These are phyloP conservation scores for Lerista edwardsae DNA, from an alignment of 2,797 vertebrate genomes.

Conservation along the genomic window DNA sequence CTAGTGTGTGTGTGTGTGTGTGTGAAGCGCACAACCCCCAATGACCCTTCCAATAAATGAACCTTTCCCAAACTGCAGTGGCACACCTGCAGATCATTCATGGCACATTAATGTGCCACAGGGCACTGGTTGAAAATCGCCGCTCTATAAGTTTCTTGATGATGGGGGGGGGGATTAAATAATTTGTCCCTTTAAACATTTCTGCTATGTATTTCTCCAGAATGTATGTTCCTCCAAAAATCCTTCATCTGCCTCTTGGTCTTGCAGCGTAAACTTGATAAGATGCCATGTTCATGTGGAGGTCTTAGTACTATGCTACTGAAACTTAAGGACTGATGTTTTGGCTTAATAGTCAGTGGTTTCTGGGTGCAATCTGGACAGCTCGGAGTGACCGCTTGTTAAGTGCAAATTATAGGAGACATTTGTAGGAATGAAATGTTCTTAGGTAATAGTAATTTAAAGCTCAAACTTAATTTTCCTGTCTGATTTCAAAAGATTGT, in stretches of 20 bases:
- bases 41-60: too few relatives aligned
- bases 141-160: too few relatives aligned
- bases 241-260: neutral
- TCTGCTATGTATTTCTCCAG: too few relatives aligned
- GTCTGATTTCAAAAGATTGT: neutral
- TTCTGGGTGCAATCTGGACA: neutral
- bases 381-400: neutral
- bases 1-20: too few relatives aligned
- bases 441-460: neutral
- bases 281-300: neutral
- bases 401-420: neutral
- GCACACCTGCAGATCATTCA: too few relatives aligned
- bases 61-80: too few relatives aligned
- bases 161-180: too few relatives aligned
- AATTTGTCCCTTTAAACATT: too few relatives aligned
- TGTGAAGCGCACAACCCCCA: too few relatives aligned
- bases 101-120: too few relatives aligned
- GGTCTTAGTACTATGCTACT: neutral
- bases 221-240: neutral
- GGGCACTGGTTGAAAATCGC: too few relatives aligned
- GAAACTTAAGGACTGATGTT: neutral
- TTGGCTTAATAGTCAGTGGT: neutral
- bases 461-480: constrained; percentile 2
- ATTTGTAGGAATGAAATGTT: neutral
- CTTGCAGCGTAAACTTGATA: neutral